phyloP scores from a whole-genome alignment of 2,113 vertebrate genomes.

The Petaurus breviceps region DNA sequence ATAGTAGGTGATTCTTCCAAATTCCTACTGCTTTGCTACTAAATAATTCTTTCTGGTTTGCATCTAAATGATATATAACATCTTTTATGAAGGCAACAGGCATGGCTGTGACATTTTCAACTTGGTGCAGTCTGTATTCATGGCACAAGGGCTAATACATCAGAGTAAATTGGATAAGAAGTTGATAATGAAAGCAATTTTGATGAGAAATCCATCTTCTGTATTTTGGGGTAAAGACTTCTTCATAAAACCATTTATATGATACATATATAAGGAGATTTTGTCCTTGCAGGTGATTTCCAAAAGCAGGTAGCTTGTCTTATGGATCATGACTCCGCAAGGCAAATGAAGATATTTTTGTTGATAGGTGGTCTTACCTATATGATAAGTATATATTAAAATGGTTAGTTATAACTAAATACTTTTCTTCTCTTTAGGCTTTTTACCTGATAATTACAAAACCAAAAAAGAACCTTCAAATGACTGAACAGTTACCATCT shows the following conservation, averaged over 20 bases:
- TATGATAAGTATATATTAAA: not conserved
- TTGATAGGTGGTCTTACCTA: not conserved
- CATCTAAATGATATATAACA: not conserved
- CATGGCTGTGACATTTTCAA: not conserved
- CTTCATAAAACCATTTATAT: conserved; percentile 23
- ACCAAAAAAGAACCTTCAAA: not conserved
- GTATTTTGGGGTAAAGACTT: conserved; percentile 12
- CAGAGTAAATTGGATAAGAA: not conserved
- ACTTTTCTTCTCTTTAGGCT: not conserved
- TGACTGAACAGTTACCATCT: not conserved
- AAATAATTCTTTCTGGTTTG: not conserved
- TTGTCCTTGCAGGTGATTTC: conserved; percentile 2
- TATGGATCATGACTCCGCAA: conserved; percentile 6
- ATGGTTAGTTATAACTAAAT: not conserved
- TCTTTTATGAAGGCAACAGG: conserved; percentile 13
- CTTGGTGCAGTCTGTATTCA: not conserved
- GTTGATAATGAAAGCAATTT: conserved; percentile 5
- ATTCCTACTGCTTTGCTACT: not conserved
- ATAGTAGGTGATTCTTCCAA: not conserved
- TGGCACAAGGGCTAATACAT: not conserved
- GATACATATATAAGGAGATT: not conserved
- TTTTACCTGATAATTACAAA: not conserved
- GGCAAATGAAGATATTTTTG: not conserved
- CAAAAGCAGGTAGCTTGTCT: conserved; percentile 1
- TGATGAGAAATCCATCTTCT: conserved; percentile 46